Evolutionary conservation across 2,888 invertebrate species (phyloP).

Genomic region (Opisthograptis luteolata): DNA sequence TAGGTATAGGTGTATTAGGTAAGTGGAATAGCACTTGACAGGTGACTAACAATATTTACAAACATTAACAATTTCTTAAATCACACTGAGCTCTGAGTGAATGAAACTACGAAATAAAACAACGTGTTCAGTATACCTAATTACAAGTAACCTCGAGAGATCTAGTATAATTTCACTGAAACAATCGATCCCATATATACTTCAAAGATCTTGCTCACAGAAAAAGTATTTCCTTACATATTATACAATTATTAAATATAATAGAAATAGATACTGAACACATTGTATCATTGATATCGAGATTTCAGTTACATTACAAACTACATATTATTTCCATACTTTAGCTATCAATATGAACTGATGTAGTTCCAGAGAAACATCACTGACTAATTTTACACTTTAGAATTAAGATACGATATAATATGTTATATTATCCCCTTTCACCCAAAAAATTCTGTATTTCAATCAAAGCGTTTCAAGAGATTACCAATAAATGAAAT

Average conservation of each 20-base stretch:
- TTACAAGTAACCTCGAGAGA: neutral
- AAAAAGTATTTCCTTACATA: no score
- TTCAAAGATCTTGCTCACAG: no score
- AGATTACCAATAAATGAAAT: conserved; percentile 9
- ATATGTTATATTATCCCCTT: neutral
- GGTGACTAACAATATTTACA: conserved; percentile 77
- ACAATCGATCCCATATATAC: no score
- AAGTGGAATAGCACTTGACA: conserved; percentile 68
- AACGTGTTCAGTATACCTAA: neutral
- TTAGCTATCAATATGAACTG: conserved; percentile 20
- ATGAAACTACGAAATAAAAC: conserved; percentile 22
- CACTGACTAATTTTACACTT: conserved; percentile 9
- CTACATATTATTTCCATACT: neutral
- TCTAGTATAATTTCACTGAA: no score
- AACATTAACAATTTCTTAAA: conserved; percentile 66
- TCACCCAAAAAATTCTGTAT: neutral
- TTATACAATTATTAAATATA: no score
- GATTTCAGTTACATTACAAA: neutral
- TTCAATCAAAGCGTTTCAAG: conserved; percentile 13
- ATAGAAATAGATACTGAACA: no score
- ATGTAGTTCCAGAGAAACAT: conserved; percentile 14
- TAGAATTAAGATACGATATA: conserved; percentile 5
- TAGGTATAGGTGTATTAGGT: conserved; percentile 45
- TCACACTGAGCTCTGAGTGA: conserved; percentile 47
- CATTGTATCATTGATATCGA: neutral